phyloP scores from a whole-genome alignment of 2,113 vertebrate species.

The Casuarius casuarius region DNA sequence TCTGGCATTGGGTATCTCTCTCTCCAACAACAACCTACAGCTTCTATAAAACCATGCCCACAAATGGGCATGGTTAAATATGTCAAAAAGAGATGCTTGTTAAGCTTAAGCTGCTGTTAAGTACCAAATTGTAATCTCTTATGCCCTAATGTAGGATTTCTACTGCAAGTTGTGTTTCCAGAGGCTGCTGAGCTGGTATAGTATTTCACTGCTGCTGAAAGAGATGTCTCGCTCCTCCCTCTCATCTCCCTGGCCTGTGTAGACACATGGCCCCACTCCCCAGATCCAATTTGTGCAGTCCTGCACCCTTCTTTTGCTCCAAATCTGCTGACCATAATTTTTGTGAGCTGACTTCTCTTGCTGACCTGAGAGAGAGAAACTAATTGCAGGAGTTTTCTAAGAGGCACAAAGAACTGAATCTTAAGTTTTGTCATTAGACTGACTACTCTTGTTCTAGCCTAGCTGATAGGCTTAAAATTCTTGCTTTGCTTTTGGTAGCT shows the following conservation, averaged over 20 bases:
- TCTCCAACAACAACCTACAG: not conserved
- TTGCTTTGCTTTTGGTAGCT: not conserved
- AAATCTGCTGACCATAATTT: not conserved
- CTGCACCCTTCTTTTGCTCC: not conserved
- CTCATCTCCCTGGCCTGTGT: not conserved
- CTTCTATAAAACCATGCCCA: not conserved
- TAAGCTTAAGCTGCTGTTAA: not conserved
- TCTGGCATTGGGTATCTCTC: not conserved
- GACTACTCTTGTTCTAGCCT: not conserved
- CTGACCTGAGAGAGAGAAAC: not conserved
- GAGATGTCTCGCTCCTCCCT: not conserved
- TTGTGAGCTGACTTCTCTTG: not conserved
- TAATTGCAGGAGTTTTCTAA: not conserved
- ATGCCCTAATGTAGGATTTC: not conserved
- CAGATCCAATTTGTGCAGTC: not conserved
- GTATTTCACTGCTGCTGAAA: not conserved
- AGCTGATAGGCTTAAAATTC: conserved; percentile 2
- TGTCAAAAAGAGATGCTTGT: not conserved
- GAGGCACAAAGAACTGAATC: not conserved
- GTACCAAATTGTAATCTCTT: not conserved
- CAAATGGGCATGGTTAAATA: not conserved
- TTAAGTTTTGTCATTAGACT: not conserved
- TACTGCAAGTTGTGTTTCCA: not conserved
- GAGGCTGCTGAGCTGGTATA: not conserved
- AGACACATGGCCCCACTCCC: fast-evolving